Conservation (phyloP, 2,797 vertebrate genomes). For the Rhabdophis nuchalis region DNA sequence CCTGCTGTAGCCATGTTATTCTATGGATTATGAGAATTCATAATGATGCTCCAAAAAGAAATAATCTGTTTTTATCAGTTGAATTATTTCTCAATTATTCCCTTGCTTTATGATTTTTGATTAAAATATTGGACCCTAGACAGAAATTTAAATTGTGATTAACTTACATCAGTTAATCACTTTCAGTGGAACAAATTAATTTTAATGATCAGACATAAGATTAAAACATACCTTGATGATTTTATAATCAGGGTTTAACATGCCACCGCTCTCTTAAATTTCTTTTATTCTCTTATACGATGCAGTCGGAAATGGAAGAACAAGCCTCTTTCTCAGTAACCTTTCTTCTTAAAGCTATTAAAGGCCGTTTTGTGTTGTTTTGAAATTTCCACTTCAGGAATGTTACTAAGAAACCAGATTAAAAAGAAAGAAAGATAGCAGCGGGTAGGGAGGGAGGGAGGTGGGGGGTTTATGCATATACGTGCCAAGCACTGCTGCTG, state of each 20-base stretch:
- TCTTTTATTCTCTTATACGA: background rate
- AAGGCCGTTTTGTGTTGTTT: slow-evolving; percentile 36
- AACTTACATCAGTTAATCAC: slow-evolving; percentile 38
- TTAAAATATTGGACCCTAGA: slow-evolving; percentile 54
- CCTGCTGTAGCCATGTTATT: background rate
- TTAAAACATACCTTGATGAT: slow-evolving; percentile 41
- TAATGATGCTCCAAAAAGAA: slow-evolving; percentile 21
- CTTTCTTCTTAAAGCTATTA: slow-evolving; percentile 10
- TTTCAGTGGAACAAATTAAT: slow-evolving; percentile 37
- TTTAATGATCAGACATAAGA: slow-evolving; percentile 33
- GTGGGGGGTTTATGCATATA: background rate
- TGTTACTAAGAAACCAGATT: slow-evolving; percentile 44
- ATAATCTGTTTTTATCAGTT: slow-evolving; percentile 45
- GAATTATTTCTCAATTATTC: slow-evolving; percentile 55
- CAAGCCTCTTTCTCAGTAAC: slow-evolving; percentile 24
- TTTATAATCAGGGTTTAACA: slow-evolving; percentile 44
- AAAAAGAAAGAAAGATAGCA: slow-evolving; percentile 26
- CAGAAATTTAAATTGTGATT: slow-evolving; percentile 46
- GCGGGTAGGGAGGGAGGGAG: background rate
- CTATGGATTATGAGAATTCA: background rate
- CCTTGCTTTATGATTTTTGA: slow-evolving; percentile 38
- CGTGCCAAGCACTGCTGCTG: background rate
- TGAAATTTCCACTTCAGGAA: slow-evolving; percentile 42
- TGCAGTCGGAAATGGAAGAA: slow-evolving; percentile 21
- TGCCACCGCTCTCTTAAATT: slow-evolving; percentile 23